These are phyloP conservation scores for Spatulosminthurus flaviceps DNA, from an alignment of 2,888 invertebrate genomes.

Conservation along the genomic window DNA sequence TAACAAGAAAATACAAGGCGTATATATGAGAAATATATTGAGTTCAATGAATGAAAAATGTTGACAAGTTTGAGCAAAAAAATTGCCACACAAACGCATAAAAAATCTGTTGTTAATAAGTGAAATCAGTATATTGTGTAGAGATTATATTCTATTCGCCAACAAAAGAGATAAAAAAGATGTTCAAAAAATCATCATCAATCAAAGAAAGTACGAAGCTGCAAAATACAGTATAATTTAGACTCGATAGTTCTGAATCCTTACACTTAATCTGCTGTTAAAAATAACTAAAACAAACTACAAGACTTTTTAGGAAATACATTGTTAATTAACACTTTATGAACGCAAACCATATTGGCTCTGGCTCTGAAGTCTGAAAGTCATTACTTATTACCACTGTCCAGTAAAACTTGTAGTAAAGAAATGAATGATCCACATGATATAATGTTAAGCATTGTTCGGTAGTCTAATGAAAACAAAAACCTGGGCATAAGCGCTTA, in stretches of 20 bases:
- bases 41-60: slow-evolving; percentile 3
- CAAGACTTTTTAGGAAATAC: neutral
- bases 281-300: neutral
- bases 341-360: neutral
- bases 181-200: no score
- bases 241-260: neutral
- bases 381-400: neutral
- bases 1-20: neutral
- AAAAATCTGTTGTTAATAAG: neutral
- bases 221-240: neutral
- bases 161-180: no score
- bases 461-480: neutral
- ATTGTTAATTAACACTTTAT: neutral
- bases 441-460: neutral
- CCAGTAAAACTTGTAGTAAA: neutral
- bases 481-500: slow-evolving; percentile 14
- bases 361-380: slow-evolving; percentile 30
- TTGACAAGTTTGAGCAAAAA: slow-evolving; percentile 6
- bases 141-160: no score
- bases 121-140: neutral
- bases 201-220: no score
- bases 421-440: neutral
- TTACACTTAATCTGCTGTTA: neutral
- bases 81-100: slow-evolving; percentile 14
- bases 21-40: slow-evolving; percentile 15